phyloP scores from a whole-genome alignment of 2,113 vertebrate species.

The Macheiramphus alcinus region DNA sequence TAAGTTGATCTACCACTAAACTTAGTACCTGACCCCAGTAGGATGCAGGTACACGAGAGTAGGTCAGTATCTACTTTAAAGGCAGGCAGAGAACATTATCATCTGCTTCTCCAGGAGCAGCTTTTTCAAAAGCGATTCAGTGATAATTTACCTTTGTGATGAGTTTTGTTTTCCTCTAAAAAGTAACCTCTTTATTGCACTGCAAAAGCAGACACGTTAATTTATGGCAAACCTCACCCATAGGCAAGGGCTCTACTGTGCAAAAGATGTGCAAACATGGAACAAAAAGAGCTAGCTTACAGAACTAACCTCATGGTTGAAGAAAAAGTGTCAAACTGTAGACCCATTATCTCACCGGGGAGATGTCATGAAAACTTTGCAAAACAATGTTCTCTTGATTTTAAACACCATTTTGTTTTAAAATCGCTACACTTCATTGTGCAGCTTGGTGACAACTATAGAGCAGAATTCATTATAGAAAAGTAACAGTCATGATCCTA shows the following conservation, averaged over 20 bases:
- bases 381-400: background rate
- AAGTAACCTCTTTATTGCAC: background rate
- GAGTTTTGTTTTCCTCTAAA: background rate
- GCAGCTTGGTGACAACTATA: background rate
- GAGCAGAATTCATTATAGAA: background rate
- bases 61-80: background rate
- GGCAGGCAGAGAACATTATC: background rate
- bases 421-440: background rate
- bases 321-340: accelerated
- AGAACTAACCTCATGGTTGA: background rate
- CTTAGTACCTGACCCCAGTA: background rate
- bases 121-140: background rate
- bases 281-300: background rate
- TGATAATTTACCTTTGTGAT: background rate
- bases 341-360: background rate
- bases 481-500: background rate
- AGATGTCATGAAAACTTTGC: background rate
- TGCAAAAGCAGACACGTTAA: background rate
- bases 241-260: background rate
- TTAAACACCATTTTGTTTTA: background rate
- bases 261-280: background rate
- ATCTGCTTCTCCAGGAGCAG: background rate
- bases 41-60: accelerated
- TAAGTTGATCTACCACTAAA: background rate
- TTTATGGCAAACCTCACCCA: background rate